A percentile compares a stretch with the other conserved stretches of the same genome.
These are phyloP conservation scores for Rotaria socialis DNA, from an alignment of 2,888 invertebrate species.

Conservation along the genomic window DNA sequence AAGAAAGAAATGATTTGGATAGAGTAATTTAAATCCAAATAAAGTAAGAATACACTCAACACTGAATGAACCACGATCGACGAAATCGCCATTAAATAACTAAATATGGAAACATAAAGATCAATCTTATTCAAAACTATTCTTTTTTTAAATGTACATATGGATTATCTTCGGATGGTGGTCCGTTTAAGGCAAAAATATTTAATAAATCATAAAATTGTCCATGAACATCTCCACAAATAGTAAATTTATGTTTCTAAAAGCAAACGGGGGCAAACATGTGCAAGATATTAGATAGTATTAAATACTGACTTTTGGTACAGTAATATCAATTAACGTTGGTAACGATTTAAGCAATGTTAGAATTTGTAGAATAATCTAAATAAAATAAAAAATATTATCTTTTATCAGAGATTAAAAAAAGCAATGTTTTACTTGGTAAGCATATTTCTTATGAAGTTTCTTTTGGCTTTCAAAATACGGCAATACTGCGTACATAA, in stretches of 20 bases:
- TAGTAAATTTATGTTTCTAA: conserved; percentile 80
- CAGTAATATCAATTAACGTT: conserved; percentile 80
- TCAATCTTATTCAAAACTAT: too few relatives aligned
- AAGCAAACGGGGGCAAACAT: background rate
- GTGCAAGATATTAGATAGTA: too few relatives aligned
- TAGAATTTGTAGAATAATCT: conserved; percentile 88
- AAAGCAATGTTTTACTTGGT: conserved; percentile 55
- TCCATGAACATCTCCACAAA: conserved; percentile 97
- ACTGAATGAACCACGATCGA: conserved; percentile 78
- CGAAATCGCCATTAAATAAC: conserved; percentile 35
- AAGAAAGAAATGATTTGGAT: conserved; percentile 92
- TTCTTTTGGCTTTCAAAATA: conserved; percentile 83
- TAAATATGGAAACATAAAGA: background rate
- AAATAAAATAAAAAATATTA: conserved; percentile 53
- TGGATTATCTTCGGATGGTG: conserved; percentile 87
- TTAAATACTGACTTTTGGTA: conserved; percentile 63
- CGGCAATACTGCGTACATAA: conserved; percentile 81
- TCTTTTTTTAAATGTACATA: conserved; percentile 66
- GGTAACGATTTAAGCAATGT: conserved; percentile 76
- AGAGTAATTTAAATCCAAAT: conserved; percentile 90
- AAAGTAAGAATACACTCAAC: conserved; percentile 97
- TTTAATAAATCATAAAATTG: conserved; percentile 97
- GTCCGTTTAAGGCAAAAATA: conserved; percentile 91
- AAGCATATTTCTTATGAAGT: conserved; percentile 92
- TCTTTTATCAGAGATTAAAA: background rate